Conservation (phyloP, 2,797 vertebrate genomes). For the Apodemus agrarius region DNA sequence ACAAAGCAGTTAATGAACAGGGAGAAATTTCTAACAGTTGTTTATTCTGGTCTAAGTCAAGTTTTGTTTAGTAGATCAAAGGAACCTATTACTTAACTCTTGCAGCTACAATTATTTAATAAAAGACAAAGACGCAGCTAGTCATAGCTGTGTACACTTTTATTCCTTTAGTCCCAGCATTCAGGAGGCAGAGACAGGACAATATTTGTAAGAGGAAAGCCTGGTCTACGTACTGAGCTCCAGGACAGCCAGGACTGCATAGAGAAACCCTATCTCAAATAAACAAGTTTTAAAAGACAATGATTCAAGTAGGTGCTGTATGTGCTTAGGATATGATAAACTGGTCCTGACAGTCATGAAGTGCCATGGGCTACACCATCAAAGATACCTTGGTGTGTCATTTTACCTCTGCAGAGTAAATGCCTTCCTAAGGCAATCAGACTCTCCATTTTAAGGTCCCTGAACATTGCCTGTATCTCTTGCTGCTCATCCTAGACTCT, state of each 20-base stretch:
- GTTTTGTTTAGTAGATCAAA: neutral
- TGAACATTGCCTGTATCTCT: neutral
- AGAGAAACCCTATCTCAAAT: neutral
- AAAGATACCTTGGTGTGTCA: neutral
- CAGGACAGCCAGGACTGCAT: neutral
- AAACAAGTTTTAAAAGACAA: neutral
- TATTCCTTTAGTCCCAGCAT: neutral
- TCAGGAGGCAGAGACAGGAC: neutral
- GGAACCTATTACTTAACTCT: neutral
- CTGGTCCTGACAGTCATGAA: neutral
- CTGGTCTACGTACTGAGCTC: neutral
- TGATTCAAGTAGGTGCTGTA: neutral
- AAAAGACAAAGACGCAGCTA: neutral
- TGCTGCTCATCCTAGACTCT: neutral
- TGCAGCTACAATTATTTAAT: neutral
- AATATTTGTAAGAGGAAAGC: neutral
- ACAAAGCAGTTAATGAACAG: neutral
- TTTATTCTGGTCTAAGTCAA: neutral
- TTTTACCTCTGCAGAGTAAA: neutral
- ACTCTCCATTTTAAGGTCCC: neutral
- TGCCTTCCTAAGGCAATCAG: neutral
- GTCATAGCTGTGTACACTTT: neutral
- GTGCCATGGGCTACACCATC: neutral
- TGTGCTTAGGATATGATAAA: neutral
- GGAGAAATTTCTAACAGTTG: neutral